Base-by-base conservation (phyloP, 2,888 invertebrate species). In the Hesperia comma region DNA sequence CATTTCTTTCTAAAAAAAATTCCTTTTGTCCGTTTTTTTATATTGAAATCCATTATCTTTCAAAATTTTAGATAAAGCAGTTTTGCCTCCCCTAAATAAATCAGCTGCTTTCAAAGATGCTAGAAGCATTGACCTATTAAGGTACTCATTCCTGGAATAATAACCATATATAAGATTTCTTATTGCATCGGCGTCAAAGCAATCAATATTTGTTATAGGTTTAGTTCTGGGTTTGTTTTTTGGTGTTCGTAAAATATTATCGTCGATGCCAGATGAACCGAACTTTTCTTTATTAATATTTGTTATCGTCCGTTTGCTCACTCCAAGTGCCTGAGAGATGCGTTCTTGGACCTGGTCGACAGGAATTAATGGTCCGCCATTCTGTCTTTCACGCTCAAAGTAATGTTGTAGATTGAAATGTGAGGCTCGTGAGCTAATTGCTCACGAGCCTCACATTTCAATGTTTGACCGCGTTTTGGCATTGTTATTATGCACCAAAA, bases 401-500 rank as follows among this genome's bases (percentile, higher is more conserved):
- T 72, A 72, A 62, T 66, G 51, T 56, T 69, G 63, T 37, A 71
- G 55, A 55, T 69, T 69, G 33, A 69, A 57, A 43, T n/a, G n/a
- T n/a, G n/a, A n/a, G n/a, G n/a, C n/a, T n/a, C n/a, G n/a, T n/a
- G n/a, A n/a, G n/a, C n/a, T n/a, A 61, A 6, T 49, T 17, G 17
- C 60, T 72, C 70, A 55, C 70, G 69, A 49, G 68, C 41, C 62
- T 32, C 61, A 63, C 69, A 68, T 58, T 70, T 71, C 41, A 69
- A 67, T 57, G 69, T 71, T 64, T 61, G 56, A 55, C 71, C 69
- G 56, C 63, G 70, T 70, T 68, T 70, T 33, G 68, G 66, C 70
- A 63, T 64, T 43, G 6, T 43, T 49, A 49, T 49, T 15, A 15
- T 46, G 15, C 49, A 49, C 49, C 49, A 49, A 49, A 49, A 15